A percentile compares a stretch with the other conserved stretches of the same genome.
These are phyloP conservation scores for Macroteleia sp. DNA, from an alignment of 2,888 invertebrate species.

Conservation along the genomic window DNA sequence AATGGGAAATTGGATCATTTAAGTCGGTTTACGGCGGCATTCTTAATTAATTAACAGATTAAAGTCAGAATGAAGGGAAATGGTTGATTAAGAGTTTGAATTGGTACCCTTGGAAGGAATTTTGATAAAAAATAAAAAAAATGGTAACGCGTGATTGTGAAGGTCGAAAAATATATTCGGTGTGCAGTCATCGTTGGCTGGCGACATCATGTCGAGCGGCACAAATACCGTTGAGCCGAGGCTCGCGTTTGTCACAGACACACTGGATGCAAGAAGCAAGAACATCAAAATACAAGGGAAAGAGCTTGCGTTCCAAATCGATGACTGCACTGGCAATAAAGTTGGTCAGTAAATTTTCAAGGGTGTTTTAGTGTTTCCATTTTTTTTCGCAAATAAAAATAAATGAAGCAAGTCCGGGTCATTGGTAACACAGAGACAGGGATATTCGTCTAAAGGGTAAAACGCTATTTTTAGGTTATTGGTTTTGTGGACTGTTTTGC, in stretches of 20 bases:
- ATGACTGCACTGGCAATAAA: constrained; percentile 46
- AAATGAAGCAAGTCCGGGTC: constrained; percentile 11
- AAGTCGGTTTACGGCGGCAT: too few species aligned
- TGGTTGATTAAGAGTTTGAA: too few species aligned
- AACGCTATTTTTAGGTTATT: constrained; percentile 16
- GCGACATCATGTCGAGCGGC: constrained; percentile 75
- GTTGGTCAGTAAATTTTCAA: constrained; percentile 35
- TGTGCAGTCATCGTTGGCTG: constrained; percentile 65
- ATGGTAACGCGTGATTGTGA: constrained; percentile 42
- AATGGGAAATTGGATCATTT: too few species aligned
- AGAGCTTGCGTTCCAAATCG: constrained; percentile 46
- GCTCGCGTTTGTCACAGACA: constrained; percentile 55
- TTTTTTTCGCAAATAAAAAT: constrained; percentile 30
- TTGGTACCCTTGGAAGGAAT: constrained; percentile 49
- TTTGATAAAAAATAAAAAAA: constrained; percentile 45
- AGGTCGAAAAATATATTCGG: constrained; percentile 68
- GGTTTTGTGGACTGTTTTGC: not conserved
- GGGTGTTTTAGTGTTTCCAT: constrained; percentile 21
- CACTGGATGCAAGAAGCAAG: constrained; percentile 41
- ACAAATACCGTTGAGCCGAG: constrained; percentile 71
- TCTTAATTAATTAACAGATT: too few species aligned
- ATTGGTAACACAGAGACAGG: not conserved
- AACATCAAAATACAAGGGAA: constrained; percentile 20
- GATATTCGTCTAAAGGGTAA: not conserved
- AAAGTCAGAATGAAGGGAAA: too few species aligned